A percentile compares a stretch with the other conserved stretches of the same genome.
Conservation (phyloP, 2,113 vertebrate species). For the Mustelus asterias region DNA sequence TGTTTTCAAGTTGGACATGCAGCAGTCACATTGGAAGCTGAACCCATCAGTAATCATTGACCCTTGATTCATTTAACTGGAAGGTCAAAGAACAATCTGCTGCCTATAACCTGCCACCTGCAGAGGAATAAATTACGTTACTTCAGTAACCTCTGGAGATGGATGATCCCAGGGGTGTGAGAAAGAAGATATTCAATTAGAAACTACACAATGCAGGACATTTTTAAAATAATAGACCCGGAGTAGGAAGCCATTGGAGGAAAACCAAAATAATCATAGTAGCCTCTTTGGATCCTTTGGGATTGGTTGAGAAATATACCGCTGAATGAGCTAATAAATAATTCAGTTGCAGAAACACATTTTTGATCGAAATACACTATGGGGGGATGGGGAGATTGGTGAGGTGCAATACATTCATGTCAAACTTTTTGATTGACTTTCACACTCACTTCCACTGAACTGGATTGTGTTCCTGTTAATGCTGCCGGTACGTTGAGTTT, state of each 20-base stretch:
- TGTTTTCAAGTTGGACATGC: neutral
- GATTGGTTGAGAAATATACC: neutral
- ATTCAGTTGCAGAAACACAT: slow-evolving; percentile 4
- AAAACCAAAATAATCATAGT: neutral
- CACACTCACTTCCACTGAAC: too few species aligned
- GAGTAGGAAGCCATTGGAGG: neutral
- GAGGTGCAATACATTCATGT: neutral
- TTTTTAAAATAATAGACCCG: neutral
- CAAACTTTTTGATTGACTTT: neutral
- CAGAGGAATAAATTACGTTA: neutral
- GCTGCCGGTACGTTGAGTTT: neutral
- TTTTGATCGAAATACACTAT: neutral
- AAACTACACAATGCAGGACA: neutral
- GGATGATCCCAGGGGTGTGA: neutral
- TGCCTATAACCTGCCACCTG: neutral
- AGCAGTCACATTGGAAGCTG: neutral
- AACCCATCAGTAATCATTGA: neutral
- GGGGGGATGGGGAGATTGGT: neutral
- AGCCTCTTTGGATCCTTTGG: neutral
- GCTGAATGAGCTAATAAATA: slow-evolving; percentile 8
- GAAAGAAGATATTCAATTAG: slow-evolving; percentile 9
- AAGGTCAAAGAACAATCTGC: neutral
- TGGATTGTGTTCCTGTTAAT: neutral
- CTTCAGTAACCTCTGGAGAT: neutral
- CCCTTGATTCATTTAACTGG: neutral